These are phyloP conservation scores for Drosophila mayaguana DNA, from an alignment of 2,888 invertebrate genomes.

Conservation along the genomic window DNA sequence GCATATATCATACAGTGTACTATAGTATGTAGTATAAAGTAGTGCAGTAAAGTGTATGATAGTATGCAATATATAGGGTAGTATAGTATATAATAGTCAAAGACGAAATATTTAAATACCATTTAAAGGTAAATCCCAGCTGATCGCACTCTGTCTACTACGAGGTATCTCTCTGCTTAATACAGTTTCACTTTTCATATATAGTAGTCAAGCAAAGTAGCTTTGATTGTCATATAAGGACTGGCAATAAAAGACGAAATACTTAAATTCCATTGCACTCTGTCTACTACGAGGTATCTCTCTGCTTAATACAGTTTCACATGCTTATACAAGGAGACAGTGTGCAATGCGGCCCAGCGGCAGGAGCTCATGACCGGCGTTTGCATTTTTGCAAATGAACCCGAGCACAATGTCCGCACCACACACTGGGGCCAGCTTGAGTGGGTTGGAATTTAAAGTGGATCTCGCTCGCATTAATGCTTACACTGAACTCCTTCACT, in stretches of 20 bases:
- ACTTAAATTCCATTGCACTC: background rate
- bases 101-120: too few species aligned
- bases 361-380: conserved; percentile 61
- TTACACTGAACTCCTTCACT: conserved; percentile 37
- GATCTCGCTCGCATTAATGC: conserved; percentile 44
- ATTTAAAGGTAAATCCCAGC: too few species aligned
- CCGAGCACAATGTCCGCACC: background rate
- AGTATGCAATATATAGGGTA: too few species aligned
- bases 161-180: too few species aligned
- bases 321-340: background rate
- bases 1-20: too few species aligned
- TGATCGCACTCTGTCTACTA: too few species aligned
- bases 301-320: background rate
- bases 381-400: conserved; percentile 59
- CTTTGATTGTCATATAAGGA: too few species aligned
- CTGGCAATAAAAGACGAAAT: background rate
- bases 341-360: conserved; percentile 20
- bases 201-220: too few species aligned
- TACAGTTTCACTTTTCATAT: too few species aligned
- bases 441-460: conserved; percentile 57
- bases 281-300: conserved; percentile 1
- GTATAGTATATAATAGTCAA: too few species aligned
- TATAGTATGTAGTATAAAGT: too few species aligned
- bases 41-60: too few species aligned
- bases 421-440: conserved; percentile 30